Base-by-base conservation (phyloP, 2,888 invertebrate genomes). In the Agrilus mali region DNA sequence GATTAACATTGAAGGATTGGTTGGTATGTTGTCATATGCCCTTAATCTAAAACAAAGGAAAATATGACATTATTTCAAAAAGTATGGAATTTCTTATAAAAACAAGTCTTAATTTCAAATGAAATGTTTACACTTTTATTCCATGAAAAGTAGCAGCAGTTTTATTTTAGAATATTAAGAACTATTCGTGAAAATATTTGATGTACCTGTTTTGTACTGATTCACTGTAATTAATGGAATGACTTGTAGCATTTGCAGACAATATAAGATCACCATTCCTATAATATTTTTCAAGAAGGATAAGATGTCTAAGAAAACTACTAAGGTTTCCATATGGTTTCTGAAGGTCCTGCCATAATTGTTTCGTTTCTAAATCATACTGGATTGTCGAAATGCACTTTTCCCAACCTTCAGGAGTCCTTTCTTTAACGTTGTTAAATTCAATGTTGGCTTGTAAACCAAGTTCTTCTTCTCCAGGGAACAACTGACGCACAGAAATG, bases 241-340 rank as follows among this genome's bases (percentile, higher is more conserved):
- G 80, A 1, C 81, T 76, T 12, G 80, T 76, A 0, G 88, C 86
- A 48, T 75, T 79, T 4, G 81, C 77, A 0, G 86, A 77, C 12
- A 88, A 59, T 0, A 85, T 72, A 38, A 89, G 64, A 57, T 88
- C 86, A 0, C 88, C 88, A 49, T 80, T 81, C 43, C 88, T 47
- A 50, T 83, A 87, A 63, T 87, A 87, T 59, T 88, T 88, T 53
- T 89, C 89, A 49, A 89, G 60, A 6, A 88, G 66, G 40, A 88
- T 80, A 33, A 89, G 66, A 64, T 89, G 89, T 7, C 87, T 72
- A 1, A 89, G 66, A 59, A 89, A 89, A 51, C 87, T 87, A 36
- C 87, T 86, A 56, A 86, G 86, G 61, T 86, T 88, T 3, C 88
- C 89, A 54, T 89, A 89, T 0, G 89, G 89, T 59, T 86, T 78